Evolutionary conservation across 2,797 vertebrate species (phyloP), one percentile per base, ranked within the genome.

Genomic region (Sciurus vulgaris): DNA sequence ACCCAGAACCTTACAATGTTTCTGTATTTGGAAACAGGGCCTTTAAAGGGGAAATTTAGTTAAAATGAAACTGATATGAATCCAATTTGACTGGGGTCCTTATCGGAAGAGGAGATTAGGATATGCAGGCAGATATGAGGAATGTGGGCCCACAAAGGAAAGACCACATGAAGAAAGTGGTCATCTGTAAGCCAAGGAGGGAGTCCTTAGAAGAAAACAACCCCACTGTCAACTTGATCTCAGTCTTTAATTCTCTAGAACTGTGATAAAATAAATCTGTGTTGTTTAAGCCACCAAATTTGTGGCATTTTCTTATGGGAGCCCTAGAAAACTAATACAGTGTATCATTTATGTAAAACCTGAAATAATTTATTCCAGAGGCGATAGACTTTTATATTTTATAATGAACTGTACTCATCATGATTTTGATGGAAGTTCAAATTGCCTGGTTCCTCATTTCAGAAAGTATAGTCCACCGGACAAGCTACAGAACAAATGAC

Each of bases 341-440:
- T 84, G 2, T 4, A 79, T 70, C 38, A 88, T 91, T 89, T 95
- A 49, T 47, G 15, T 92, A 63, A 95, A 91, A 84, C 61, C 54
- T 54, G 70, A 35, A 49, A 49, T n/a, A 54, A 33, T 47, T 96
- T 86, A 77, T 77, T 92, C 79, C 24, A 94, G 83, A 94, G 7
- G n/a, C 30, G 81, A 72, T 26, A 56, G 35, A 84, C n/a, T 49
- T 91, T 93, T 77, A 86, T 28, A 82, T 85, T 47, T 83, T 95
- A 79, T 93, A 85, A 86, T 79, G 33, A 96, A 92, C 44, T 81
- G 10, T 78, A 73, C 13, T 82, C 26, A 47, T n/a, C 38, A 13
- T 95, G 67, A 91, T 77, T 94, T 88, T 88, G 26, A 59, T 87
- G 67, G 65, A 94, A 76, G 70, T 35, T 94, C 59, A 92, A 56